Percentiles rank a stretch among this genome's conserved stretches.
These are phyloP conservation scores for Lepus townsendii DNA, from an alignment of 2,797 vertebrate species.

Conservation along the genomic window DNA sequence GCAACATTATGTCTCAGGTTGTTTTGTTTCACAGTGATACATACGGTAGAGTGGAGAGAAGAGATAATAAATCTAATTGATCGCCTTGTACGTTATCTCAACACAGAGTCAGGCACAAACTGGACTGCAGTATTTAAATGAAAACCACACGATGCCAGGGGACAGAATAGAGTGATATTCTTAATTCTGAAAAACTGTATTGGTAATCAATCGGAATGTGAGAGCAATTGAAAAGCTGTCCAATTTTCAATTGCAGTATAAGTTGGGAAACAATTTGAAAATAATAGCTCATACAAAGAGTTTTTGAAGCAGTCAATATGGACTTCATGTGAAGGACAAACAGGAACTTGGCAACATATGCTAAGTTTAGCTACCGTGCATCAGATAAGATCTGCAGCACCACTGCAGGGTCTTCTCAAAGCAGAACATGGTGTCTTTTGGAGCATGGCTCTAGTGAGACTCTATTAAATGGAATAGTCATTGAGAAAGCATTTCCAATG, in stretches of 20 bases:
- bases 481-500: slow-evolving; percentile 38
- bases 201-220: slow-evolving; percentile 98
- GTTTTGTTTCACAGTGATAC: slow-evolving; percentile 64
- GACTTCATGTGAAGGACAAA: slow-evolving; percentile 97
- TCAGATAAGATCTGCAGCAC: slow-evolving; percentile 86
- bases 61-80: slow-evolving; percentile 95
- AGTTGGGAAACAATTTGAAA: slow-evolving; percentile 99
- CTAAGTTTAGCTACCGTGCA: slow-evolving; percentile 78
- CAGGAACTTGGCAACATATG: slow-evolving; percentile 89
- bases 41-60: slow-evolving; percentile 82
- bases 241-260: slow-evolving; percentile 96
- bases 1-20: slow-evolving; percentile 78
- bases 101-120: slow-evolving; percentile 88
- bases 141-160: slow-evolving; percentile 88
- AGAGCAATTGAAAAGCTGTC: slow-evolving; percentile 98
- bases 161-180: slow-evolving; percentile 91
- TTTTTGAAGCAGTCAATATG: slow-evolving; percentile 95
- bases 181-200: slow-evolving; percentile 95
- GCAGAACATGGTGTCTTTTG: slow-evolving; percentile 65
- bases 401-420: background rate
- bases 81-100: slow-evolving; percentile 93
- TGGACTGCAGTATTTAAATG: slow-evolving; percentile 94
- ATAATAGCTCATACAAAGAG: slow-evolving; percentile 95
- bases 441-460: slow-evolving; percentile 67
- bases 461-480: slow-evolving; percentile 29